phyloP scores from a whole-genome alignment of 2,113 vertebrate species.

The Eleginops maclovinus region DNA sequence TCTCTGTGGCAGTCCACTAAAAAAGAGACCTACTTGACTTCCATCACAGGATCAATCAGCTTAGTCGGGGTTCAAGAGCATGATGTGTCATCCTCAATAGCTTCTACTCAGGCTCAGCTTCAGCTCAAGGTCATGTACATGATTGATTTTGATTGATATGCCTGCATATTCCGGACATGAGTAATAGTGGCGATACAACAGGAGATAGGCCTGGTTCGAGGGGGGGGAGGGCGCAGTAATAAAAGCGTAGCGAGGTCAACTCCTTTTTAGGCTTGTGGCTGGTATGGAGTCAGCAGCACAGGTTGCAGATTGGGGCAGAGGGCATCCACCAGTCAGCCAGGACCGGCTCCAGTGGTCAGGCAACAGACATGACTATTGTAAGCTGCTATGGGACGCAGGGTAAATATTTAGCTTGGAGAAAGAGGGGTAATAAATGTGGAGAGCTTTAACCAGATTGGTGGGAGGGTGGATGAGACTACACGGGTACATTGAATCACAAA shows the following conservation, averaged over 20 bases:
- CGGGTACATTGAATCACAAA: slow-evolving; percentile 20
- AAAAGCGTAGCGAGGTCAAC: slow-evolving; percentile 65
- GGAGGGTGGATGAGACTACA: slow-evolving; percentile 24
- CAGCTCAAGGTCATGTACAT: slow-evolving; percentile 71
- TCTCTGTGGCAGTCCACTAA: slow-evolving; percentile 47
- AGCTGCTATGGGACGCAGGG: slow-evolving; percentile 78
- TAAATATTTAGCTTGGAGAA: slow-evolving; percentile 85
- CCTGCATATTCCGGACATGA: slow-evolving; percentile 77
- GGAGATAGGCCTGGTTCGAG: slow-evolving; percentile 47
- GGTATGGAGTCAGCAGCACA: slow-evolving; percentile 65
- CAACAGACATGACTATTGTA: slow-evolving; percentile 78
- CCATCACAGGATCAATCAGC: slow-evolving; percentile 75
- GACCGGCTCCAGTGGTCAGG: slow-evolving; percentile 73
- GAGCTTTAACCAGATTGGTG: slow-evolving; percentile 65
- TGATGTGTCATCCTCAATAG: slow-evolving; percentile 78
- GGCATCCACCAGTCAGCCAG: slow-evolving; percentile 69
- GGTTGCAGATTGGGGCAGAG: slow-evolving; percentile 76
- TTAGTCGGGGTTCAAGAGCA: slow-evolving; percentile 60
- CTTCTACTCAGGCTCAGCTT: slow-evolving; percentile 53
- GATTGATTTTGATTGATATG: slow-evolving; percentile 80
- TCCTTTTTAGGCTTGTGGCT: slow-evolving; percentile 74
- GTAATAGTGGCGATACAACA: slow-evolving; percentile 71
- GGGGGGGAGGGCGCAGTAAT: slow-evolving; percentile 42
- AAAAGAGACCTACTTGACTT: slow-evolving; percentile 65
- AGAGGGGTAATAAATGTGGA: slow-evolving; percentile 80